Evolutionary conservation across 2,797 vertebrate genomes (phyloP), one percentile per base, ranked within the genome.

Genomic region (Orientallactaga sibirica): DNA sequence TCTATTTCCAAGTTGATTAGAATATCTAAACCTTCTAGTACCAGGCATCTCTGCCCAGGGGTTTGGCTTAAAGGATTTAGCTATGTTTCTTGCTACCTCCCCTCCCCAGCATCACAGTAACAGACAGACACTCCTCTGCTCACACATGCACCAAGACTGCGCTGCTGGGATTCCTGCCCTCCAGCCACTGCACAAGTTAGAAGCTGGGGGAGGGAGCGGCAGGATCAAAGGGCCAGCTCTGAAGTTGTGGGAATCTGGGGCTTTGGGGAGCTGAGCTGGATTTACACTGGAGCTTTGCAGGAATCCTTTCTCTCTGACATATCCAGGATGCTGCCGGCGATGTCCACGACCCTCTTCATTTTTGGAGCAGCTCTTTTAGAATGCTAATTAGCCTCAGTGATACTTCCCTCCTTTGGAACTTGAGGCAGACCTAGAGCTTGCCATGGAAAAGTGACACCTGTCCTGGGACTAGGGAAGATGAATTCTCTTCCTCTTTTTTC

Each of bases 381-480:
- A 88, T 73, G 90, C 74, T 96, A 81, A 96, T 93, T 88, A 95
- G 96, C 73, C 86, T 33, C 89, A 78, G 5, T 29, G 67, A 48
- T 73, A 88, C 25, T 88, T n/a, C 20, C 41, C 61, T 92, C 64
- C 61, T 93, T 52, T 18, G 33, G 37, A 92, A 82, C 11, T 88
- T 29, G 20, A 94, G 88, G 66, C 29, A 37, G 19, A 71, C 77
- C n/a, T 41, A 7, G 62, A 86, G 70, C 90, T 78, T 61, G 61
- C 62, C 75, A 88, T 89, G 94, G 86, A 66, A 89, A 90, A 92
- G 88, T 87, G 76, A 68, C 55, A 64, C 73, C 75, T 52, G 58
- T 25, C 9, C 79, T 66, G 68, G 77, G 83, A 71, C 86, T 20
- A 33, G 18, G 16, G 24, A 92, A 86, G 61, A 78, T 7, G 78